phyloP scores from a whole-genome alignment of 1,140 invertebrate species.

The Ephestia elutella region DNA sequence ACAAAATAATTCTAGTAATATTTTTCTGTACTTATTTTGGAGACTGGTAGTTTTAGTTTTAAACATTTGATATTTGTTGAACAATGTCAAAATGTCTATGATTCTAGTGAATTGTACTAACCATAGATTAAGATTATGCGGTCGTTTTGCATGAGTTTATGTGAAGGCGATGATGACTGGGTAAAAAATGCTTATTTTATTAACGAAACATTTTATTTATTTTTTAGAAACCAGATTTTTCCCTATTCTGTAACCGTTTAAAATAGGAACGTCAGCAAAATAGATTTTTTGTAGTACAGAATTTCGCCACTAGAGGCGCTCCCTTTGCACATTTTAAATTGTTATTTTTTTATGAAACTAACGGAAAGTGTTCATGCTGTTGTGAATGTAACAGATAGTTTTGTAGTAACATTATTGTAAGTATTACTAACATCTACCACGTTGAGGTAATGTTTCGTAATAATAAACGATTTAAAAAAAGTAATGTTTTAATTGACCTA shows the following conservation, averaged over 20 bases:
- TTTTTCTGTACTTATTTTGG: background rate
- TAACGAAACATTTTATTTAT: too few relatives aligned
- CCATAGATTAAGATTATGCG: background rate
- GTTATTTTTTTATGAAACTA: background rate
- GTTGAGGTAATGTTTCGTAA: constrained; percentile 41
- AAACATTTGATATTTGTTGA: background rate
- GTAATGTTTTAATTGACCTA: too few relatives aligned
- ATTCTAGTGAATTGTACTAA: background rate
- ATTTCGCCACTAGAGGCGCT: too few relatives aligned
- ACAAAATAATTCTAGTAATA: background rate
- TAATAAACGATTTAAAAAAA: constrained; percentile 39
- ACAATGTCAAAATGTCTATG: background rate
- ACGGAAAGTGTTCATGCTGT: constrained; percentile 28
- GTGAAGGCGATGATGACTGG: too few relatives aligned
- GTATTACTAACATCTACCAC: constrained; percentile 41
- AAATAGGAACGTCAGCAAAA: too few relatives aligned
- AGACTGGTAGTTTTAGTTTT: background rate
- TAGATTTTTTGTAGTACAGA: too few relatives aligned
- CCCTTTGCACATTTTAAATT: too few relatives aligned
- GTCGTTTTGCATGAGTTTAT: too few relatives aligned
- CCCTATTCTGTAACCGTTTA: too few relatives aligned
- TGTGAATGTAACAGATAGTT: constrained; percentile 30
- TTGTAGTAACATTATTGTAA: constrained; percentile 30
- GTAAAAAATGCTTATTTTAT: too few relatives aligned
- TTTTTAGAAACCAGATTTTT: too few relatives aligned